These are phyloP conservation scores for Trisateles emortualis DNA, from an alignment of 2,888 invertebrate genomes.

Conservation along the genomic window DNA sequence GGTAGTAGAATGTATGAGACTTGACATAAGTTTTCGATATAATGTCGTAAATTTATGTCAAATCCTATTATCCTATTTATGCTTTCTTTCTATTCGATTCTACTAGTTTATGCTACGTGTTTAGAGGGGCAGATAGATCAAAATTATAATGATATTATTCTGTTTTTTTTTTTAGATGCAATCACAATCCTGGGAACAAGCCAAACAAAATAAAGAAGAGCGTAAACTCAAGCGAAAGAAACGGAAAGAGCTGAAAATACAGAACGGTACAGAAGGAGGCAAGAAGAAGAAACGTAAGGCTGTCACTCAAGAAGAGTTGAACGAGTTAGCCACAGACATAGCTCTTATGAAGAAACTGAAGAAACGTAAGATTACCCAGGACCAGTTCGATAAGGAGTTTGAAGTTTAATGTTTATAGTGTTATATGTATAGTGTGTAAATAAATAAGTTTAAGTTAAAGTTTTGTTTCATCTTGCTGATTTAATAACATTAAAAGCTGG, in stretches of 20 bases:
- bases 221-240: constrained; percentile 88
- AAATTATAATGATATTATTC: no score
- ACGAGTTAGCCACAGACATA: constrained; percentile 93
- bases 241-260: constrained; percentile 85
- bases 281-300: constrained; percentile 72
- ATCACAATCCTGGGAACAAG: constrained; percentile 92
- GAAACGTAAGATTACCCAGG: constrained; percentile 91
- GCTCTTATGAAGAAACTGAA: constrained; percentile 95
- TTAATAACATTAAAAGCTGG: no score
- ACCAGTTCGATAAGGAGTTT: constrained; percentile 89
- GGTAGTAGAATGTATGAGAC: no score
- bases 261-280: constrained; percentile 79
- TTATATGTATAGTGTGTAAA: background rate
- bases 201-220: constrained; percentile 90
- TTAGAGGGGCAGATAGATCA: no score
- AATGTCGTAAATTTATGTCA: no score
- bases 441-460: no score
- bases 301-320: constrained; percentile 90
- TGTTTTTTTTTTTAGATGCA: constrained; percentile 66
- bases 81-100: no score
- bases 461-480: background rate
- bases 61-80: no score
- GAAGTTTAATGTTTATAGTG: constrained; percentile 74
- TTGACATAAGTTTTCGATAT: no score
- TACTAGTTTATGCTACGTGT: no score